Conservation (phyloP, 1,140 invertebrate genomes). For the Battus philenor region DNA sequence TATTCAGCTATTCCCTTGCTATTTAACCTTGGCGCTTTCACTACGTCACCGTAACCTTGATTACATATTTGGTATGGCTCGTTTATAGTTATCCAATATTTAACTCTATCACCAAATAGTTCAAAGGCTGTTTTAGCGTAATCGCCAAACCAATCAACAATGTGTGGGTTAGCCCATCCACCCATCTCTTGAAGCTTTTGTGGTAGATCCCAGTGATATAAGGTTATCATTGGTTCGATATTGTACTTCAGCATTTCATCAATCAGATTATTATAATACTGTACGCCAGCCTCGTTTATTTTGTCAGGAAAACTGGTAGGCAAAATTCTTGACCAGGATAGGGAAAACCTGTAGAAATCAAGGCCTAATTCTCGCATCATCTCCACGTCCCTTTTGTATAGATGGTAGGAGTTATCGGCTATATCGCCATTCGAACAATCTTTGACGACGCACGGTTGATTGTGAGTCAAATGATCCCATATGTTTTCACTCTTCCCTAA, state of each 20-base stretch:
- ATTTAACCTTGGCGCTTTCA: constrained; percentile 67
- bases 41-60: constrained; percentile 72
- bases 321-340: constrained; percentile 80
- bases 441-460: constrained; percentile 60
- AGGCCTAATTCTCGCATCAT: constrained; percentile 67
- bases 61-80: constrained; percentile 79
- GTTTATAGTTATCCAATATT: constrained; percentile 82
- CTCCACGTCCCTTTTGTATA: no score
- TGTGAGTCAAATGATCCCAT: constrained; percentile 36
- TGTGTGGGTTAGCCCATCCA: constrained; percentile 79
- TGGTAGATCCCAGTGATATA: constrained; percentile 82
- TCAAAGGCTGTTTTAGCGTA: constrained; percentile 77
- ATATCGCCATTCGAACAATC: no score
- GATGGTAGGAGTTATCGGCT: constrained; percentile 43
- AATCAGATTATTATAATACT: constrained; percentile 79
- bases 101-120: constrained; percentile 78
- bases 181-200: constrained; percentile 77
- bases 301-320: constrained; percentile 75
- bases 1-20: constrained; percentile 72
- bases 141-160: constrained; percentile 78
- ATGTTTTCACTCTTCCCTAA: constrained; percentile 22
- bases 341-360: constrained; percentile 79
- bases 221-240: constrained; percentile 77
- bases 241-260: constrained; percentile 72
- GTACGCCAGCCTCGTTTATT: constrained; percentile 76